These are phyloP conservation scores for Arge pagana DNA, from an alignment of 2,888 invertebrate species.

Conservation along the genomic window DNA sequence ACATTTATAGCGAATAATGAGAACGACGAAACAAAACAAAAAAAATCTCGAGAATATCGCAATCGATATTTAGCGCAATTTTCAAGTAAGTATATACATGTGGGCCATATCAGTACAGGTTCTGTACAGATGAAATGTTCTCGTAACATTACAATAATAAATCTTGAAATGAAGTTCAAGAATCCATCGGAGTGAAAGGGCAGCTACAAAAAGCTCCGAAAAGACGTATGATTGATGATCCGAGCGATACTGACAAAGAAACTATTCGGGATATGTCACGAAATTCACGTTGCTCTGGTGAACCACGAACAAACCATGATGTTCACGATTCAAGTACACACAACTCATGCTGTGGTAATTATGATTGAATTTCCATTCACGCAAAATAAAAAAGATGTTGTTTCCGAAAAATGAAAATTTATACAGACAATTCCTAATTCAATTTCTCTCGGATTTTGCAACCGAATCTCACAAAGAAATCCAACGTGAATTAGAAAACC, in stretches of 20 bases:
- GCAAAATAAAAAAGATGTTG: slow-evolving; percentile 3
- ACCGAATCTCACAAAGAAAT: neutral
- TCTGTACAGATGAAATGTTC: slow-evolving; percentile 3
- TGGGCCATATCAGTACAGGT: too few relatives aligned
- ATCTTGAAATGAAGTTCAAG: slow-evolving; percentile 1
- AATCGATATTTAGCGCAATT: slow-evolving; percentile 4
- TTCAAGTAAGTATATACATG: too few relatives aligned
- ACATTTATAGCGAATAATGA: slow-evolving; percentile 2
- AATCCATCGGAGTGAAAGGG: slow-evolving; percentile 1
- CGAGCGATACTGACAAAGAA: neutral
- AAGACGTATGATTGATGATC: too few relatives aligned
- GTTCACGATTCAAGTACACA: slow-evolving; percentile 3
- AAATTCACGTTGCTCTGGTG: slow-evolving; percentile 1
- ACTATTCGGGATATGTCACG: neutral
- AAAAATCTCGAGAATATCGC: slow-evolving; percentile 9
- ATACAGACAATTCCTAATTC: slow-evolving; percentile 3
- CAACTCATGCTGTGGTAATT: slow-evolving; percentile 7
- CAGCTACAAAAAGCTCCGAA: too few relatives aligned
- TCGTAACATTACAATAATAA: neutral
- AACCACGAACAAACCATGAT: slow-evolving; percentile 4
- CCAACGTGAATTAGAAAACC: neutral
- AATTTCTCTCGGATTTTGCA: neutral
- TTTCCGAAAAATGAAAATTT: neutral
- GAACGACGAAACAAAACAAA: slow-evolving; percentile 2
- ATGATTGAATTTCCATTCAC: slow-evolving; percentile 6